Evolutionary conservation across 2,797 vertebrate genomes (phyloP).

Genomic region (Ctenochaetus hawaiiensis): DNA sequence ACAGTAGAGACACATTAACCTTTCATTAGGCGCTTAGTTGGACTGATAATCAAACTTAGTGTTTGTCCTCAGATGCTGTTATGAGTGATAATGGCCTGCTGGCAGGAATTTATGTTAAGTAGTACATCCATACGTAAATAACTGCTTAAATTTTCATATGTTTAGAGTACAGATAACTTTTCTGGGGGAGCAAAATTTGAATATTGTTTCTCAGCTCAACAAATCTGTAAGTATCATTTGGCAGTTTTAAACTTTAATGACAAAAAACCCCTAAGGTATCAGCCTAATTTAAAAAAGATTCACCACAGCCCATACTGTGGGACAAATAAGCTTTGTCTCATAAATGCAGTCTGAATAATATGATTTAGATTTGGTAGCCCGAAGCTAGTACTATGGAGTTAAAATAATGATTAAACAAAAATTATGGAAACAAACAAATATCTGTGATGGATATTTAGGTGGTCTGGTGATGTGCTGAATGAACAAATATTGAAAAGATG

Average conservation of each 20-base stretch:
- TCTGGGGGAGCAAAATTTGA: constrained; percentile 32
- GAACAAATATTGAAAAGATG: not conserved
- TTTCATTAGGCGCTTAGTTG: constrained; percentile 45
- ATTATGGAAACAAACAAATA: constrained; percentile 22
- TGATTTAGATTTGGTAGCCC: constrained; percentile 40
- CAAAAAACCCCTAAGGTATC: constrained; percentile 17
- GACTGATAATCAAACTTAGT: constrained; percentile 54
- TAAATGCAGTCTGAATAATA: constrained; percentile 50
- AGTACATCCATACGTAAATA: constrained; percentile 44
- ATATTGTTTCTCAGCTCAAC: constrained; percentile 53
- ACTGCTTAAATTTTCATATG: constrained; percentile 31
- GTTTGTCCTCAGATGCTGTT: constrained; percentile 40
- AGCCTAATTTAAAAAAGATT: constrained; percentile 44
- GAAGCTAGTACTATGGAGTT: constrained; percentile 21
- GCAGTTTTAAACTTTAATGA: constrained; percentile 54
- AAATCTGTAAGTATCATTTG: constrained; percentile 39
- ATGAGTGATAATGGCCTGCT: constrained; percentile 35
- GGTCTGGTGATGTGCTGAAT: not conserved
- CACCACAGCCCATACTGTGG: constrained; percentile 6
- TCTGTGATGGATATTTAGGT: constrained; percentile 8
- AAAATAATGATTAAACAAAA: constrained; percentile 35
- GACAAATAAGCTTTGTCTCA: constrained; percentile 43
- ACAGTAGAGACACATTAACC: constrained; percentile 33
- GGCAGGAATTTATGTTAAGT: constrained; percentile 43
- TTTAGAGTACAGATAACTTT: constrained; percentile 48